Conservation (phyloP, 2,113 vertebrate species). For the Oreochromis niloticus region DNA sequence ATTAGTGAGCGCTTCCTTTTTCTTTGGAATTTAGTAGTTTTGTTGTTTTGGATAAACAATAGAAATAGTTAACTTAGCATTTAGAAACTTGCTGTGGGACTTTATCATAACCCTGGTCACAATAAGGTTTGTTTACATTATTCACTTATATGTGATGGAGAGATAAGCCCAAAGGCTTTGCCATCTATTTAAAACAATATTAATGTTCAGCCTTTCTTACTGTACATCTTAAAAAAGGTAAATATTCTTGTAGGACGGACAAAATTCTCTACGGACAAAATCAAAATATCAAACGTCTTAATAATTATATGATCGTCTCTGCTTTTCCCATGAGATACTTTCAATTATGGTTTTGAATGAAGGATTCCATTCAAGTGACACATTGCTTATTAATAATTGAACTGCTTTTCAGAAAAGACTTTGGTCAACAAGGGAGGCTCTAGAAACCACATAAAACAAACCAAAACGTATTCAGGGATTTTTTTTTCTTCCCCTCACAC, state of each 20-base stretch:
- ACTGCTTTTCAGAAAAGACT: neutral
- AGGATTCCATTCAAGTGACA: constrained; percentile 9
- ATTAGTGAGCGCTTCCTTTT: neutral
- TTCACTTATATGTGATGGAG: neutral
- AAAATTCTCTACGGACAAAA: neutral
- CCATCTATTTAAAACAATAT: neutral
- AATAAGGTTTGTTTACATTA: neutral
- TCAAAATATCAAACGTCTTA: constrained; percentile 20
- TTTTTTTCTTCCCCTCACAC: neutral
- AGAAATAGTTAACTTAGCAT: neutral
- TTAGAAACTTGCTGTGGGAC: neutral
- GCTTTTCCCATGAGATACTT: constrained; percentile 4
- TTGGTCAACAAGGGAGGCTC: neutral
- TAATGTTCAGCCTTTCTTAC: neutral
- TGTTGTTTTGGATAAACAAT: neutral
- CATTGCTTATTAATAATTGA: constrained; percentile 43
- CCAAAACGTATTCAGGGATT: neutral
- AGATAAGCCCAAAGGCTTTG: neutral
- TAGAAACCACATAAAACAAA: neutral
- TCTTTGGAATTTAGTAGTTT: neutral
- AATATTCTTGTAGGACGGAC: neutral
- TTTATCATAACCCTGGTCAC: neutral
- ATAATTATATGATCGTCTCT: constrained; percentile 15
- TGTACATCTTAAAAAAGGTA: constrained; percentile 5
- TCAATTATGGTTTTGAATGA: constrained; percentile 36